Base-by-base conservation (phyloP, 1,140 invertebrate genomes). In the Drosophila pallidifrons region DNA sequence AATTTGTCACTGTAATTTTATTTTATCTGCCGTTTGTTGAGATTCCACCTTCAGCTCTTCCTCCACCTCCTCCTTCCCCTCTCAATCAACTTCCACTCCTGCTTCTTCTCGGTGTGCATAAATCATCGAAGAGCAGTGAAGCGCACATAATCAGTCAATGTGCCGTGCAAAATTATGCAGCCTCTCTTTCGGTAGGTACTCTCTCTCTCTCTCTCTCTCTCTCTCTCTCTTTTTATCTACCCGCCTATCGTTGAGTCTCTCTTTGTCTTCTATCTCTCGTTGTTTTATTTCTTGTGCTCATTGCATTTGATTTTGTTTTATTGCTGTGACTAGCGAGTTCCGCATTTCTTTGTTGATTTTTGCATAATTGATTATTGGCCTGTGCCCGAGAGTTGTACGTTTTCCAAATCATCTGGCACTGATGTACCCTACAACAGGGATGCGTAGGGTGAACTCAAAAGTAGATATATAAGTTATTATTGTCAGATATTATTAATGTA, bases 341-440 rank as follows among this genome's bases (percentile, higher is more conserved):
- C 63, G 76, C 66, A 60, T 83, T 77, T 47, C 46, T 64, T 68
- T 79, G 63, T 76, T 72, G 30, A 54, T 72, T 65, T 83, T 86
- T 81, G 75, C 82, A 87, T 86, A 87, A 86, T 87, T 86, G 78
- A 85, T 85, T 86, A 86, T 80, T 80, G 77, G 74, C 46, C 65
- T 71, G 45, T 54, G 69, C 52, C 61, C 65, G 8, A 57, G 45
- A 73, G 57, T 68, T 64, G 38, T 43, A 16, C 38, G 2, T 55
- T 57, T 65, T 41, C 67, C 16, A 13, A 41, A 10, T 57, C 61
- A 57, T 30, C 41, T 47, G 61, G 43, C 49, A 13, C 6, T 10
- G 8, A 8, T 20, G 49, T 54, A 43, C 67, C 49, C 67, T 57
- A 35, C 20, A 38, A 10, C 13, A 2, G 7, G 30, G 7, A 35